Conservation (phyloP, 2,888 invertebrate genomes). For the Torymus aiolomorphi region DNA sequence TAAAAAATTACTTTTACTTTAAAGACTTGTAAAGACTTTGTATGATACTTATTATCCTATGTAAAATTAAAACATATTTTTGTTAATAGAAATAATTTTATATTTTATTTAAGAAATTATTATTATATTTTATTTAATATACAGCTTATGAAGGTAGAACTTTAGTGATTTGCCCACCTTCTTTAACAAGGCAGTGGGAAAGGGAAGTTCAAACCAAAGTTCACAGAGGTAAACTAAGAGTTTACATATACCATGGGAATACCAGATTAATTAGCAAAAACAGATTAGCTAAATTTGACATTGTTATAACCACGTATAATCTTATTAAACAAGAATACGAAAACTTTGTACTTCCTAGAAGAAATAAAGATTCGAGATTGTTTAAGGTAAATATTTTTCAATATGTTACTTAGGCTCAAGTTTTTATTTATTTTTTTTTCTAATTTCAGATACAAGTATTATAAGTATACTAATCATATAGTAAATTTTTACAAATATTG, state of each 20-base stretch:
- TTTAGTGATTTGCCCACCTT: slow-evolving; percentile 93
- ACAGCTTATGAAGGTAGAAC: slow-evolving; percentile 80
- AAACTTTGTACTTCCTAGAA: slow-evolving; percentile 3
- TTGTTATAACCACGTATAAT: slow-evolving; percentile 93
- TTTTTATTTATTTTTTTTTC: no score
- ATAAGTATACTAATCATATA: no score
- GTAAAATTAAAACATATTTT: not conserved
- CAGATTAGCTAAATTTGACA: slow-evolving; percentile 82
- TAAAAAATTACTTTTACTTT: no score
- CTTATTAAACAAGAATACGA: slow-evolving; percentile 76
- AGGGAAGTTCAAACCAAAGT: slow-evolving; percentile 84
- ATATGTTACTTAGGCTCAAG: no score
- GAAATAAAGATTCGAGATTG: slow-evolving; percentile 25
- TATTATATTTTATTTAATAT: no score
- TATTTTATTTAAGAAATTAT: no score
- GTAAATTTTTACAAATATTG: no score
- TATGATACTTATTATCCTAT: not conserved
- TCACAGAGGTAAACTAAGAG: slow-evolving; percentile 79
- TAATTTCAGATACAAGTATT: no score
- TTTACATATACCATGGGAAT: slow-evolving; percentile 86
- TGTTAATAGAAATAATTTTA: no score
- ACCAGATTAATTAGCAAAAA: slow-evolving; percentile 77
- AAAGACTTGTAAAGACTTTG: no score
- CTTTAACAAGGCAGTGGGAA: slow-evolving; percentile 93
- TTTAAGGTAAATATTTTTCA: slow-evolving; percentile 26